Percentiles rank a stretch among this genome's conserved stretches.
Conservation (phyloP, 2,113 vertebrate species). For the Chroicocephalus ridibundus region DNA sequence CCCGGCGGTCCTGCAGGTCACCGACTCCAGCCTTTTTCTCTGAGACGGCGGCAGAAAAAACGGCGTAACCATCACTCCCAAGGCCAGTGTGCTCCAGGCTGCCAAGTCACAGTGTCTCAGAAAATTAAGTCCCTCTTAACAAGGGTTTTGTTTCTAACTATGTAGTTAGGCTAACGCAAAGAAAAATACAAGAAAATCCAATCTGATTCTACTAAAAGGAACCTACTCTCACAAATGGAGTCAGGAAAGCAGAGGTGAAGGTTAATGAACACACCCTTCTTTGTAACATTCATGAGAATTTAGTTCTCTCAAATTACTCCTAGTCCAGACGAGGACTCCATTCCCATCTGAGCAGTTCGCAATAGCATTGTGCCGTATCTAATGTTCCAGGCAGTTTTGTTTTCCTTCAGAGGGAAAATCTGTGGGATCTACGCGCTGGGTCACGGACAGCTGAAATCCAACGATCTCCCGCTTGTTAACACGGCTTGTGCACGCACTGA, state of each 20-base stretch:
- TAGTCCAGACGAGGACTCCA: not conserved
- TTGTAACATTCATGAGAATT: not conserved
- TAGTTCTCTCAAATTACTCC: not conserved
- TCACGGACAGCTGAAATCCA: not conserved
- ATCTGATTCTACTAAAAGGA: slow-evolving; percentile 15
- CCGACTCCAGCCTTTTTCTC: not conserved
- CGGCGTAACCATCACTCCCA: not conserved
- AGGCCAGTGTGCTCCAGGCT: not conserved
- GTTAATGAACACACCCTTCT: not conserved
- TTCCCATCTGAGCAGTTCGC: not conserved
- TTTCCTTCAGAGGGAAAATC: not conserved
- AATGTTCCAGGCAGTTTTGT: not conserved
- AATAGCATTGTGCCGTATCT: not conserved
- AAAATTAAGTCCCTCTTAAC: not conserved
- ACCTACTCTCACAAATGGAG: not conserved
- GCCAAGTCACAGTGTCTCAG: slow-evolving; percentile 13
- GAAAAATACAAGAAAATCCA: not conserved
- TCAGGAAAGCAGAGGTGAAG: not conserved
- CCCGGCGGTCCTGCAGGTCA: not conserved
- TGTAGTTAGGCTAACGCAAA: not conserved
- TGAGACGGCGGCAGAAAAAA: not conserved
- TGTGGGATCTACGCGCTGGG: not conserved
- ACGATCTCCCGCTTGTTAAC: not conserved
- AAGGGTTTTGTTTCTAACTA: not conserved
- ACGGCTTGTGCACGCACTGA: not conserved